These are phyloP conservation scores for Lytechinus pictus DNA, from an alignment of 35 echinoderm and acorn worm genomes.

Conservation along the genomic window DNA sequence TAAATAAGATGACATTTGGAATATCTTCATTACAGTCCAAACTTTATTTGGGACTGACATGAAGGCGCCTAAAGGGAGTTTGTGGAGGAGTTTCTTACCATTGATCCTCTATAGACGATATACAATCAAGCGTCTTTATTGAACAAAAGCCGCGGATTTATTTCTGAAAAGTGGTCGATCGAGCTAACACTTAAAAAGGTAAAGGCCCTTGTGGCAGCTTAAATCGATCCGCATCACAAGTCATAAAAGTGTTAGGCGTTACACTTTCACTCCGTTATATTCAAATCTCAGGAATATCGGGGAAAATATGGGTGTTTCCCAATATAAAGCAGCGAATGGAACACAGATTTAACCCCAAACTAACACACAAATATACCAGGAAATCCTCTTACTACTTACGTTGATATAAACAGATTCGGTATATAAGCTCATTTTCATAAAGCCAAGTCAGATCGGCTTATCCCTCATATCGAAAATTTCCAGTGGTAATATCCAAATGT, in stretches of 20 bases:
- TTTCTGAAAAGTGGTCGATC: neutral
- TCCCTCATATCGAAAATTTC: too few relatives aligned
- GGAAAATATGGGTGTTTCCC: too few relatives aligned
- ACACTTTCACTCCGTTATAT: neutral
- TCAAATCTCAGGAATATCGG: neutral
- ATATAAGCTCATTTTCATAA: too few relatives aligned
- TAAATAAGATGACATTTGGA: too few relatives aligned
- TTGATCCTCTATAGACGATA: neutral
- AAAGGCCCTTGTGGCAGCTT: neutral
- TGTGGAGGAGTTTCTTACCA: neutral
- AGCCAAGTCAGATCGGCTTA: too few relatives aligned
- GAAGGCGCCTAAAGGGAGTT: neutral
- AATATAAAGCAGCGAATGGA: too few relatives aligned
- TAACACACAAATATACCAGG: too few relatives aligned
- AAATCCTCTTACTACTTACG: too few relatives aligned
- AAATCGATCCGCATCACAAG: constrained; percentile 21
- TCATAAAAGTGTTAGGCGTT: neutral
- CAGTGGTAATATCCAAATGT: too few relatives aligned
- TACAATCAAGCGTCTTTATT: constrained; percentile 29
- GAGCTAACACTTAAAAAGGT: constrained; percentile 10
- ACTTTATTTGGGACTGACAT: neutral
- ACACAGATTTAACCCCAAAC: too few relatives aligned
- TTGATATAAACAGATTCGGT: too few relatives aligned
- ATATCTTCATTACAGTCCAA: too few relatives aligned
- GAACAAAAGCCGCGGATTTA: neutral